Base-by-base conservation (phyloP, 1,140 invertebrate genomes). In the Diorhabda elongata region DNA sequence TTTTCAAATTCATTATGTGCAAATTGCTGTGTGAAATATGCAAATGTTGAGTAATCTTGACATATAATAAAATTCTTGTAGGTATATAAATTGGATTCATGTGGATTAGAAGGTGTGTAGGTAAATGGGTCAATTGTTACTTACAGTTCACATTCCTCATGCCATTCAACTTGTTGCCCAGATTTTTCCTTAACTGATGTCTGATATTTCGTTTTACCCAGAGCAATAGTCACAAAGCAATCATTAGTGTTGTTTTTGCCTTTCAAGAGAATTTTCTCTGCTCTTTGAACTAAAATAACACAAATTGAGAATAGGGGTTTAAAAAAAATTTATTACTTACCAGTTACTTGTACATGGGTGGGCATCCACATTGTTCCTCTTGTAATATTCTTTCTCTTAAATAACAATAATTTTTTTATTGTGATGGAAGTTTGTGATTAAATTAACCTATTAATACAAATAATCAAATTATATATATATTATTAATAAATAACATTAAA, bases 181-280 rank as follows among this genome's bases (percentile, higher is more conserved):
- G 91, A 87, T 84, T 95, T 96, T 81, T 97, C 92, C 83, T 97
- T 96, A 68, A 96, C 89, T 61, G 95, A 97, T 59, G 96, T 98
- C 83, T 96, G 94, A 82, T 94, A 98, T 85, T 96, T 97, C 80
- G 96, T 95, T 84, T 97, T 97, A 42, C 94, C 95, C 73, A 97
- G 84, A 44, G 88, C 92, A 78, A 98, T 97, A 64, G 94, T 96
- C 76, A 97, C 95, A 86, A 96, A 97, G 78, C 92, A 95, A 85
- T 97, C 95, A 86, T 96, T 96, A 75, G 92, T 95, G 76, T 92
- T 92, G 84, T 94, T 90, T 86, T 94, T 94, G 74, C 93, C 93
- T 86, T 95, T 95, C 45, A 88, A 88, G 44, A 93, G 76, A 60
- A 93, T 81, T 72, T 87, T 88, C 75, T 85, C 86, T 58, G 90